Evolutionary conservation across 2,888 invertebrate genomes (phyloP).

Genomic region (Nephrotoma guestfalica): DNA sequence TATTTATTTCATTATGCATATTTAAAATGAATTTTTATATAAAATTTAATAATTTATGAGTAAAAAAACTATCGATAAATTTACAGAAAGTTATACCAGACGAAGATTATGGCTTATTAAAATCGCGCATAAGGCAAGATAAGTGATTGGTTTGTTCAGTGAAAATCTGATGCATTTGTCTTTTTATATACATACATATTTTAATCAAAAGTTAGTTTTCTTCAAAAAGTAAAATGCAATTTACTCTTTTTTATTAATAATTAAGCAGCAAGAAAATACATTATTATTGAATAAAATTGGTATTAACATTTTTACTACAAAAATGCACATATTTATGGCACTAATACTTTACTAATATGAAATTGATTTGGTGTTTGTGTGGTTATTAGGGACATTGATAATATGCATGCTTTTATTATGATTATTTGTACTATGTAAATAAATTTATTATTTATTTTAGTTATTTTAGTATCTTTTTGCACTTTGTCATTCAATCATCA

Average conservation of each 20-base stretch:
- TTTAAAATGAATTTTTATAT: neutral
- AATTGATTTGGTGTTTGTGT: neutral
- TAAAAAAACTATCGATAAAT: neutral
- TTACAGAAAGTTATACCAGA: slow-evolving; percentile 1
- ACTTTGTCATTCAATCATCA: neutral
- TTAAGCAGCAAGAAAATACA: neutral
- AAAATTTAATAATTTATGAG: neutral
- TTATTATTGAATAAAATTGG: neutral
- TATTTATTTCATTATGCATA: neutral
- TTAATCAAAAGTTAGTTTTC: neutral
- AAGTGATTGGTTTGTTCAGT: neutral
- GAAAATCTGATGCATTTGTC: neutral
- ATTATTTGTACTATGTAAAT: neutral
- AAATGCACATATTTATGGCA: neutral
- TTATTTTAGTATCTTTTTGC: neutral
- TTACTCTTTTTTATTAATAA: neutral
- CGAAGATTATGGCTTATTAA: slow-evolving; percentile 1
- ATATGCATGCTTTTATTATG: neutral
- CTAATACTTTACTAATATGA: neutral
- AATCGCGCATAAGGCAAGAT: slow-evolving; percentile 7
- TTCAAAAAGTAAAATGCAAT: neutral
- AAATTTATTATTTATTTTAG: neutral
- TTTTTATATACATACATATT: neutral
- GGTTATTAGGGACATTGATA: neutral
- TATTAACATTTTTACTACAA: neutral